Base-by-base conservation (phyloP, 2,113 vertebrate genomes). In the Phasianus colchicus region DNA sequence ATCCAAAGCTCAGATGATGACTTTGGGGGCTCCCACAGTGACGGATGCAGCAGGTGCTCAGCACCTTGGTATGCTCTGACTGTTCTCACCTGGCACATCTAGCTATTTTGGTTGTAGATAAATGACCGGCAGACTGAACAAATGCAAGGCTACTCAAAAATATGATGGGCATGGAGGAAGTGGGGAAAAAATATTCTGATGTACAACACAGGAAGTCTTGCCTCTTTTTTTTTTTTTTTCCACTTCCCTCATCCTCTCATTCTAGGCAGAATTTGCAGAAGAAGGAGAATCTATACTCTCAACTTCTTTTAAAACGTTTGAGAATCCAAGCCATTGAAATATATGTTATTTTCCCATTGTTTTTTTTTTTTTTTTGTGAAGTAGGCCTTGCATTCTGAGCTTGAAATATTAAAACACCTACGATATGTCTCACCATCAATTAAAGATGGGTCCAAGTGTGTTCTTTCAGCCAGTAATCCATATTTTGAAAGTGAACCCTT, bases 1-100 rank as follows among this genome's bases (percentile, higher is more conserved):
- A 55, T 47, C 75, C 72, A 24, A 64, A 89, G 38, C 29, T 77
- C 55, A 0, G 0, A 21, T 89, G 82, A 74, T 90, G 76, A 40
- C 47, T 72, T 3, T 54, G 22, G 79, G 85, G 89, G 29, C 52
- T 89, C 82, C 75, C 85, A 40, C 82, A 86, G 55, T 71, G 85
- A 83, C 13, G 16, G 79, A 17, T 70, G 42, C 72, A 67, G 25
- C 0, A 0, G 55, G 71, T 77, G 72, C 75, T 93, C 91, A 95
- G 91, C 47, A 71, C 61, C 73, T 92, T 96, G 57, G 65, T 92
- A 86, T 96, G 88, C 73, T 45, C 74, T 94, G 88, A 86, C 57
- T 57, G 3, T 77, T 81, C 55, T 89, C 20, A 52, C 29, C 1
- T 4, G 69, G 27, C 22, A n/a, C 40, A 11, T 13, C 25, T 52